Base-by-base conservation (phyloP, 2,888 invertebrate genomes). In the Pocota personata region DNA sequence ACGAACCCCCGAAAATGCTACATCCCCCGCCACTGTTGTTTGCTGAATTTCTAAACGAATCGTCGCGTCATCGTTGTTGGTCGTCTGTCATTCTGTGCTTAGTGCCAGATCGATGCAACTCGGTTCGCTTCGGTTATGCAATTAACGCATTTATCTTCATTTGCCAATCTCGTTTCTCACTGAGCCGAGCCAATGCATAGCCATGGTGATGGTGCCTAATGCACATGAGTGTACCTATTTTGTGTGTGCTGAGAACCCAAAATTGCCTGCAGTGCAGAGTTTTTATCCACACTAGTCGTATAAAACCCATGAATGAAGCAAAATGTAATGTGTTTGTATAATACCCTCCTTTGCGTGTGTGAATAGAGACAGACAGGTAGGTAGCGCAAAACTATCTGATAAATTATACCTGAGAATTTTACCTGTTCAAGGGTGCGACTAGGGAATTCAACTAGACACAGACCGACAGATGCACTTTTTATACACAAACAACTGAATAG, bases 391-490 rank as follows among this genome's bases (percentile, higher is more conserved):
- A 67, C 78, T 83, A 83, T 67, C 78, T 84, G 64, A 75, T 71
- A 57, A 69, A 73, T 62, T 80, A 55, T 64, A 75, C 75, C 79
- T 82, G 76, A 72, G 76, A 82, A 60, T 82, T 69, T 77, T 86
- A 86, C 86, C 86, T 86, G 86, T 86, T 82, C 86, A 76, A 82
- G 76, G 86, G 86, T 86, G 76, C 82, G 60, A 82, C 76, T 62
- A 60, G 69, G 84, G 80, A 84, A 84, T 82, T 76, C 35, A 46
- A 60, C 50, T 43, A 71, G 32, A 48, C 62, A 37, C 55, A 40
- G 37, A 57, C 76, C 82, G 86, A 86, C 86, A 86, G 86, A 86
- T 86, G 86, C 86, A 86, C 71, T 82, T 64, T 69, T 40, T 21
- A 48, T 19, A 40, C 40, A 37, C 79, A 71, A 82, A 60, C 62